phyloP scores from a whole-genome alignment of 2,888 invertebrate genomes.

The Dastarcus helophoroides region DNA sequence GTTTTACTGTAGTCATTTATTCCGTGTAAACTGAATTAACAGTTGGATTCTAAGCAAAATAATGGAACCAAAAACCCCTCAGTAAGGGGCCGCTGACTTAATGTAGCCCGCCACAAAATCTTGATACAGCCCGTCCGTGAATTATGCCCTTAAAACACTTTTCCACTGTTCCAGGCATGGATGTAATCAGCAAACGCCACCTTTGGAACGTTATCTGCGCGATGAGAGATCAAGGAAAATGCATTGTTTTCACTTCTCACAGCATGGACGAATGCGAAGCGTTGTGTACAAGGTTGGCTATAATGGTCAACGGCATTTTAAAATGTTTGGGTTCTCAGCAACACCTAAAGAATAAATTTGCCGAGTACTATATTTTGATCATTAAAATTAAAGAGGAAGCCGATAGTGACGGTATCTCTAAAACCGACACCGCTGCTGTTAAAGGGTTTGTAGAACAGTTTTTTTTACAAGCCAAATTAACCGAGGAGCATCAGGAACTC shows the following conservation, averaged over 20 bases:
- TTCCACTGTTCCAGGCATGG: conserved; percentile 53
- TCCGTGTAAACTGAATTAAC: too few relatives aligned
- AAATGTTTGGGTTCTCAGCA: conserved; percentile 65
- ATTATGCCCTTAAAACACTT: too few relatives aligned
- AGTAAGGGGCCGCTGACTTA: too few relatives aligned
- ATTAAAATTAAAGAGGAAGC: conserved; percentile 27
- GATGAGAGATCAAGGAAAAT: conserved; percentile 52
- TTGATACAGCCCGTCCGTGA: too few relatives aligned
- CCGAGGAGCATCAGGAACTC: conserved; percentile 55
- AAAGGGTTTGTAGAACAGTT: conserved; percentile 14
- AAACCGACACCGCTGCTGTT: conserved; percentile 8
- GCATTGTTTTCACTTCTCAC: conserved; percentile 68
- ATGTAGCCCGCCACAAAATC: too few relatives aligned
- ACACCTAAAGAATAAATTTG: conserved; percentile 63
- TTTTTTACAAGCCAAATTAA: too few relatives aligned
- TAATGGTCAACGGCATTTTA: conserved; percentile 69
- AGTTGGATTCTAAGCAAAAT: too few relatives aligned
- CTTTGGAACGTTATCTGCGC: conserved; percentile 60
- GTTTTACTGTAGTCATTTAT: too few relatives aligned
- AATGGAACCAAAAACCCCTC: too few relatives aligned
- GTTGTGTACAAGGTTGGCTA: conserved; percentile 59
- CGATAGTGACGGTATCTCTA: conserved; percentile 1
- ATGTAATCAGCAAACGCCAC: conserved; percentile 61
- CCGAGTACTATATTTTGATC: conserved; percentile 35
- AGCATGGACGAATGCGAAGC: conserved; percentile 77